Percentiles rank a stretch among this genome's conserved stretches.
phyloP scores from a whole-genome alignment of 1,140 invertebrate genomes.

The Drosophila albomicans region DNA sequence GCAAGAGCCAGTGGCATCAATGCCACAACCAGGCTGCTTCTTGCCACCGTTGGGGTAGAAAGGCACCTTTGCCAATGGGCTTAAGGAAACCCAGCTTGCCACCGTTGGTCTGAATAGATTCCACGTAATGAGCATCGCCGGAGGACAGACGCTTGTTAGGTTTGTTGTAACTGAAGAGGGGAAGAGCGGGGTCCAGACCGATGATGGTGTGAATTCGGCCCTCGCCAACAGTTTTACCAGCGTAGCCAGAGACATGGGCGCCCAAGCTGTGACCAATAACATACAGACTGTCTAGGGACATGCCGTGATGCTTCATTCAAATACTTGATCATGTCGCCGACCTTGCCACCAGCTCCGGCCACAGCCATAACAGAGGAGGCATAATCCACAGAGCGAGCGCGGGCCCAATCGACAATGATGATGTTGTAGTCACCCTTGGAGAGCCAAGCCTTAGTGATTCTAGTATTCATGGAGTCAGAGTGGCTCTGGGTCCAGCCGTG shows the following conservation, averaged over 20 bases:
- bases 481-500: conserved; percentile 68
- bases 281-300: conserved; percentile 53
- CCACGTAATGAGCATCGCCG: conserved; percentile 76
- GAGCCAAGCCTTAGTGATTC: conserved; percentile 84
- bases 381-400: conserved; percentile 84
- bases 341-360: conserved; percentile 84
- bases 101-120: conserved; percentile 87
- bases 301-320: conserved; percentile 63
- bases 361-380: conserved; percentile 85
- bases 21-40: conserved; percentile 86
- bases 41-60: conserved; percentile 86
- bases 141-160: conserved; percentile 80
- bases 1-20: conserved; percentile 78
- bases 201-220: conserved; percentile 69
- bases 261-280: conserved; percentile 84
- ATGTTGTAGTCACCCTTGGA: conserved; percentile 86
- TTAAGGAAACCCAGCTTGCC: conserved; percentile 85
- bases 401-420: conserved; percentile 86
- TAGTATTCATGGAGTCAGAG: conserved; percentile 41
- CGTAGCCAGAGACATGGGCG: conserved; percentile 86
- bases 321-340: conserved; percentile 74
- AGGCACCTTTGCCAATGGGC: conserved; percentile 85
- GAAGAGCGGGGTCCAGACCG: conserved; percentile 85
- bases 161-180: conserved; percentile 71
- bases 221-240: conserved; percentile 83